Evolutionary conservation across 2,797 vertebrate species (phyloP).

Genomic region (Clarias pachynema): DNA sequence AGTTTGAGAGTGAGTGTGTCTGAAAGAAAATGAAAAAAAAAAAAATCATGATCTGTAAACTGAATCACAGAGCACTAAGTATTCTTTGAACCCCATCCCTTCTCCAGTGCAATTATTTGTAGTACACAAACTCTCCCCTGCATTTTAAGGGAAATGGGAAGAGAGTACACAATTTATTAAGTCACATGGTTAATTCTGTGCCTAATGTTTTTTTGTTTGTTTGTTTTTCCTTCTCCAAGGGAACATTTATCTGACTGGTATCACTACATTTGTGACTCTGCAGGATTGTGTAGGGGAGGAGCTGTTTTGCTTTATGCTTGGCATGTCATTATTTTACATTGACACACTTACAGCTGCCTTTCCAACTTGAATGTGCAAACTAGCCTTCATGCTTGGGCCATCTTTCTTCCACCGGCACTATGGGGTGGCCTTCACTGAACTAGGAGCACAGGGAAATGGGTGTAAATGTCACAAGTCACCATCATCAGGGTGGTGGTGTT

Average conservation of each 20-base stretch:
- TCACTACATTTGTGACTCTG: constrained; percentile 84
- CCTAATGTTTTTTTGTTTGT: constrained; percentile 67
- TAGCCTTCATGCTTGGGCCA: constrained; percentile 80
- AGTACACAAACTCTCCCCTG: constrained; percentile 72
- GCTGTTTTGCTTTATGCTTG: constrained; percentile 89
- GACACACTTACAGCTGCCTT: constrained; percentile 82
- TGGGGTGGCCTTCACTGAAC: constrained; percentile 8
- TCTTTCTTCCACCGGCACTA: constrained; percentile 63
- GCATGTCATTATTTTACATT: constrained; percentile 91
- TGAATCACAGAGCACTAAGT: constrained; percentile 84
- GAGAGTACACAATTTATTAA: constrained; percentile 75
- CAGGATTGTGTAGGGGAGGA: constrained; percentile 80
- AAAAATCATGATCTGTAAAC: constrained; percentile 76
- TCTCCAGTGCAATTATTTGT: constrained; percentile 69
- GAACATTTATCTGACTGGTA: constrained; percentile 80
- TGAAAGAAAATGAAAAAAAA: constrained; percentile 56
- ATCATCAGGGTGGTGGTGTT: constrained; percentile 61
- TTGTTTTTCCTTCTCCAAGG: constrained; percentile 68
- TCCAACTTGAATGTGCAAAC: constrained; percentile 88
- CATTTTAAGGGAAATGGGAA: constrained; percentile 71
- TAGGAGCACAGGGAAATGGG: constrained; percentile 21
- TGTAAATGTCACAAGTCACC: constrained; percentile 60
- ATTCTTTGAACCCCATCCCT: constrained; percentile 74
- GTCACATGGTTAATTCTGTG: constrained; percentile 79
- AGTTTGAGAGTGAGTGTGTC: constrained; percentile 82